Conservation (phyloP, 2,113 vertebrate species). For the Neodon shergylaensis region DNA sequence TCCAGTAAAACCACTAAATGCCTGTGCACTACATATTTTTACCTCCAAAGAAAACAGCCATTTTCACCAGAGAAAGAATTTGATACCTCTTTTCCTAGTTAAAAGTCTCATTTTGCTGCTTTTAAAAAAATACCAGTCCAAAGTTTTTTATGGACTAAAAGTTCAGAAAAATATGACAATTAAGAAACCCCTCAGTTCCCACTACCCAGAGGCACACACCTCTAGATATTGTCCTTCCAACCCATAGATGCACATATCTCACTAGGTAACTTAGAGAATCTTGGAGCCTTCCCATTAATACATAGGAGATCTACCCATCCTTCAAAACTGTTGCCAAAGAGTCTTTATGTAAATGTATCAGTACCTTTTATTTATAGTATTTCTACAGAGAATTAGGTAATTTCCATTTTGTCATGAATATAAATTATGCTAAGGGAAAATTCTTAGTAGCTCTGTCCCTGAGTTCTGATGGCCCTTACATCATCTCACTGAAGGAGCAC, state of each 20-base stretch:
- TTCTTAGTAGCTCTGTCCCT: neutral
- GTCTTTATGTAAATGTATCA: neutral
- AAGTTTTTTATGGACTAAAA: constrained; percentile 22
- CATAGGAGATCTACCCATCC: neutral
- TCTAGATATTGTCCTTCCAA: neutral
- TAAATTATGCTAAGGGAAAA: neutral
- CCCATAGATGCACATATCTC: neutral
- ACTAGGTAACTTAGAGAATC: neutral
- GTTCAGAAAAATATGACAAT: constrained; percentile 32
- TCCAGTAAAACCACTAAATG: constrained; percentile 34
- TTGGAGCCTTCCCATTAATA: neutral
- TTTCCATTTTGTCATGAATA: constrained; percentile 22
- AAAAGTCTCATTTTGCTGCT: constrained; percentile 35
- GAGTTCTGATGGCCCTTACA: neutral
- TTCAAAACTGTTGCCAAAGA: neutral
- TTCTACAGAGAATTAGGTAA: neutral
- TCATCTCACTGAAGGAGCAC: neutral
- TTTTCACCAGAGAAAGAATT: constrained; percentile 48
- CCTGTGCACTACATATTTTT: neutral
- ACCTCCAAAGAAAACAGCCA: constrained; percentile 50
- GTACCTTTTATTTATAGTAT: neutral
- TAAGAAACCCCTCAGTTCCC: neutral
- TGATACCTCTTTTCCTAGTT: neutral
- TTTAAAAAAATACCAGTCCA: neutral
- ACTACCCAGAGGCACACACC: neutral